Conservation (phyloP, 2,797 vertebrate species). For the Mareca penelope region DNA sequence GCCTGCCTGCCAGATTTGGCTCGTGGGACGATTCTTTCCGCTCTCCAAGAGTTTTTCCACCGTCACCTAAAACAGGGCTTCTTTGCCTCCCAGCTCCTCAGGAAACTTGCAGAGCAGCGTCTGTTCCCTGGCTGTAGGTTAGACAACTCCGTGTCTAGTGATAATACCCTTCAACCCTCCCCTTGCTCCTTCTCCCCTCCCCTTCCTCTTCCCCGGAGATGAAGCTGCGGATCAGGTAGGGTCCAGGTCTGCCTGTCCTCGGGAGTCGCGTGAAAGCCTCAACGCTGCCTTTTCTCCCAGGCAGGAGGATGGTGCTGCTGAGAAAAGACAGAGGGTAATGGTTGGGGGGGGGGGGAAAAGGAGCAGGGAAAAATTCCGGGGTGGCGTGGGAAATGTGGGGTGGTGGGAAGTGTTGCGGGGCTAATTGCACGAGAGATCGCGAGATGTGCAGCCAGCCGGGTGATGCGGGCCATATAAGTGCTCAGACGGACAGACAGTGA, state of each 20-base stretch:
- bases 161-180: slow-evolving; percentile 59
- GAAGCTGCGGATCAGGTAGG: slow-evolving; percentile 3
- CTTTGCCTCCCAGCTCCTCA: background rate
- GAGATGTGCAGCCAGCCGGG: background rate
- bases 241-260: background rate
- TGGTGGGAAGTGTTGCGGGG: background rate
- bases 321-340: background rate
- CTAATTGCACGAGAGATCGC: background rate
- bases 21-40: slow-evolving; percentile 20
- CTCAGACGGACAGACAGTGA: background rate
- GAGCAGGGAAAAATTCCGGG: background rate
- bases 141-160: slow-evolving; percentile 17
- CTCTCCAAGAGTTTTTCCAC: slow-evolving; percentile 13
- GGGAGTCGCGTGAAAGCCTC: background rate
- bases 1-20: background rate
- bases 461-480: background rate
- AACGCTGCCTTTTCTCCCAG: background rate
- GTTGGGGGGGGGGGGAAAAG: background rate
- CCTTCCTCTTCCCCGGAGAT: slow-evolving; percentile 52
- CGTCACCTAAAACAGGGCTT: background rate
- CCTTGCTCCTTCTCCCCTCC: slow-evolving; percentile 54
- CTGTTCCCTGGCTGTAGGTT: background rate
- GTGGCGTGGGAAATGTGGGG: background rate
- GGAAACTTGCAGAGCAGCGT: background rate
- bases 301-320: background rate